Conservation (phyloP, 2,113 vertebrate species). For the Pontoporia blainvillei region DNA sequence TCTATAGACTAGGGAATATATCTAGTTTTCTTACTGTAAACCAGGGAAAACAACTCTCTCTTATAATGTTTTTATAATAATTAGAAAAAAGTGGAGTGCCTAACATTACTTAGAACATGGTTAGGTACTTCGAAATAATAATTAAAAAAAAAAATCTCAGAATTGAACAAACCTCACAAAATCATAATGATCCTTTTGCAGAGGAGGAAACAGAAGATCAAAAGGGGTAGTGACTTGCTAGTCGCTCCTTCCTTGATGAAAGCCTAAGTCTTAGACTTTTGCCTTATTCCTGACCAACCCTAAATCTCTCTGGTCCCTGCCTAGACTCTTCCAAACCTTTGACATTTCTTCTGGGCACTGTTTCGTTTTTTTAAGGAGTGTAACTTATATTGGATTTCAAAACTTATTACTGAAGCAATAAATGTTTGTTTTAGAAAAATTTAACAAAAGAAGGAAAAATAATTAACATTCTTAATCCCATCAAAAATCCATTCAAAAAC, state of each 20-base stretch:
- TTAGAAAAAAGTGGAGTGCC: neutral
- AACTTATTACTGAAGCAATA: neutral
- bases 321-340: neutral
- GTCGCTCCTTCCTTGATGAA: neutral
- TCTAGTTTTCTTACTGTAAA: neutral
- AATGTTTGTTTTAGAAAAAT: neutral
- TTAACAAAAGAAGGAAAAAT: neutral
- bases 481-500: neutral
- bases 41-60: neutral
- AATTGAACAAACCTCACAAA: neutral
- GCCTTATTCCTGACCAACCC: neutral
- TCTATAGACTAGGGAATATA: neutral
- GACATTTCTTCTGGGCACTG: neutral
- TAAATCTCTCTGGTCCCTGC: neutral
- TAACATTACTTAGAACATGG: neutral
- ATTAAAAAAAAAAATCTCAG: neutral
- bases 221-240: neutral
- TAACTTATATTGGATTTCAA: neutral
- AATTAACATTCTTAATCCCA: neutral
- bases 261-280: neutral
- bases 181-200: neutral
- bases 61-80: neutral
- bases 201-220: neutral
- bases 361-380: neutral
- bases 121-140: neutral